Base-by-base conservation (phyloP, 2,113 vertebrate species). In the Pelusios castaneus region DNA sequence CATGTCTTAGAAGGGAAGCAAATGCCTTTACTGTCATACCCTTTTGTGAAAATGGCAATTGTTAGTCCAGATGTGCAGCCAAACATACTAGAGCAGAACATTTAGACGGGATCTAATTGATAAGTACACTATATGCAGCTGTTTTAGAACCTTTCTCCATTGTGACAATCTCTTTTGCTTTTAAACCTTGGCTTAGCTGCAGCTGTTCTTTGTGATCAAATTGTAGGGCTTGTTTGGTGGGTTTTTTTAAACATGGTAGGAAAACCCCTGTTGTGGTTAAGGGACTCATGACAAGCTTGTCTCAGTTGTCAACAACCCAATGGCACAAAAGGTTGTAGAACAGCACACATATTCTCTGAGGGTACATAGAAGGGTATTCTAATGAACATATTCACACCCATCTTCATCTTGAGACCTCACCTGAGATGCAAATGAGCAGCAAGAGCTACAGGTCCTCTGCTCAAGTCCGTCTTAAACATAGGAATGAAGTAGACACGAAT, bases 201-300 rank as follows among this genome's bases (percentile, higher is more conserved):
- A 95, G 63, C 19, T 82, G 34, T 27, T 49, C 56, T 77, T 82
- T 9, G 43, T 67, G 21, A 52, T 86, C 77, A 85, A 87, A 78
- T 25, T 34, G 63, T n/a, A 14, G 22, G 6, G 84, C 54, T 25
- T 49, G 19, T 27, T 81, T 80, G 80, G 51, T 58, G 52, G 38
- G 47, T 75, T 45, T 31, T 31, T 14, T 19, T n/a, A 67, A 89
- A 84, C 79, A 60, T 49, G 14, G 67, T 6, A 49, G 82, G 8
- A 76, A 10, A 73, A 34, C 34, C 21, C 31, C 31, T 78, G 14
- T 63, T 51, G 77, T 34, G 89, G 19, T 3, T 9, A 41, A 75
- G 38, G 51, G 76, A 34, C 41, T 56, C 73, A 27, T 78, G n/a
- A 70, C 47, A 51, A 19, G 8, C 0, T 58, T 87, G 43, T 76